Conservation (phyloP, 2,113 vertebrate genomes). For the Entomyzon cyanotis region DNA sequence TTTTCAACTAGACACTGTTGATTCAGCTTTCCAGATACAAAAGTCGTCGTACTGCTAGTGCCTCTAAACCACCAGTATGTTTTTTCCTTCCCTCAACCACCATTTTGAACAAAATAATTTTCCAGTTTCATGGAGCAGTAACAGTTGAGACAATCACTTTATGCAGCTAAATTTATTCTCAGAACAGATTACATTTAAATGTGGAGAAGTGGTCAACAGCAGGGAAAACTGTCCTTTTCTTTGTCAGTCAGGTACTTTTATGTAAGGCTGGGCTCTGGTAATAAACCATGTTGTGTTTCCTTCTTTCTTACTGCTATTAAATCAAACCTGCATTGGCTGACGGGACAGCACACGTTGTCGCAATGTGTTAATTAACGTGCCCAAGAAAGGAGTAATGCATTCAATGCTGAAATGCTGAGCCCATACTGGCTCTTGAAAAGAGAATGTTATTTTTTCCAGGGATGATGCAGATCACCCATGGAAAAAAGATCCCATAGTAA, state of each 20-base stretch:
- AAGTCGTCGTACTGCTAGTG: background rate
- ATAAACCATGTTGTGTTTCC: background rate
- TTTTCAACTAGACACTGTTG: background rate
- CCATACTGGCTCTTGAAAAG: background rate
- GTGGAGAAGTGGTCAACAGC: constrained; percentile 81
- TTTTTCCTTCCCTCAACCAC: background rate
- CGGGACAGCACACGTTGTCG: background rate
- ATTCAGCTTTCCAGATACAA: background rate
- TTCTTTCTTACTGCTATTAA: background rate
- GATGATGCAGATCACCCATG: background rate
- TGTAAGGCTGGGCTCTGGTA: background rate
- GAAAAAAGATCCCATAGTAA: background rate
- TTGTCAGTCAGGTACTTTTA: constrained; percentile 20
- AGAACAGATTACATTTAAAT: constrained; percentile 90
- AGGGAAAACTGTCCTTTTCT: constrained; percentile 38
- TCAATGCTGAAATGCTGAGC: background rate
- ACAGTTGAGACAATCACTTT: constrained; percentile 64
- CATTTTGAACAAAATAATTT: background rate
- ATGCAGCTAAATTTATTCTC: constrained; percentile 89
- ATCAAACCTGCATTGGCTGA: background rate
- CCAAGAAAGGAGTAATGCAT: background rate
- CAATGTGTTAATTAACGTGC: background rate
- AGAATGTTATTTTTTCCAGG: background rate
- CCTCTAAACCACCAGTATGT: background rate
- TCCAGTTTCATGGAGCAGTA: background rate